Percentiles rank a stretch among this genome's conserved stretches.
Evolutionary conservation across 2,797 vertebrate species (phyloP).

Genomic region (Halcyon leucocephala): DNA sequence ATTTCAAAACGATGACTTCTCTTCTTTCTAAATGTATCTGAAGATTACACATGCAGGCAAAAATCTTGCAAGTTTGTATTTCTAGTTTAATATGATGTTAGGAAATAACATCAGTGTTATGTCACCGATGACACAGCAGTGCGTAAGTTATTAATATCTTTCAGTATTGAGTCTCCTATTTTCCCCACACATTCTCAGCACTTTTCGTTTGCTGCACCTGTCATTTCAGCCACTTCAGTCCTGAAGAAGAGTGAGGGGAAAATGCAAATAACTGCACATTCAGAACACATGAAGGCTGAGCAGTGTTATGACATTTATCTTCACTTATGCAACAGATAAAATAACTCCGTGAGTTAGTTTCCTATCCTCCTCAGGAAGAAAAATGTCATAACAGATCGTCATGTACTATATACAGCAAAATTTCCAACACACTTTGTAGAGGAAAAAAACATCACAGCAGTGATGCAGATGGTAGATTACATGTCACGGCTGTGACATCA

Average conservation of each 20-base stretch:
- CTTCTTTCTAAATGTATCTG: neutral
- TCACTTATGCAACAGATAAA: conserved; percentile 43
- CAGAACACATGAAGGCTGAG: conserved; percentile 36
- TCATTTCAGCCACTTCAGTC: conserved; percentile 38
- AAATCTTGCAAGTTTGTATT: neutral
- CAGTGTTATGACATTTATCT: conserved; percentile 66
- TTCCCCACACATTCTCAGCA: neutral
- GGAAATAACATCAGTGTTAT: conserved; percentile 12
- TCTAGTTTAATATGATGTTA: neutral
- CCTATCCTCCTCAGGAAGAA: neutral
- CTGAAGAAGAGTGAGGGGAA: conserved; percentile 35
- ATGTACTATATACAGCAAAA: neutral
- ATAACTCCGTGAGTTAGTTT: conserved; percentile 2
- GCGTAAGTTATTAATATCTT: conserved; percentile 10
- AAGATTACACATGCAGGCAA: neutral
- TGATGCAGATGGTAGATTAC: conserved; percentile 11
- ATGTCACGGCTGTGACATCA: conserved; percentile 8
- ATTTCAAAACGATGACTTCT: neutral
- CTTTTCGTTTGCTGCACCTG: conserved; percentile 57
- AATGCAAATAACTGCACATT: conserved; percentile 52
- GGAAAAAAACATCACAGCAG: neutral
- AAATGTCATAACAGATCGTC: neutral
- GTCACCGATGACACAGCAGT: neutral
- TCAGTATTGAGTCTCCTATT: neutral
- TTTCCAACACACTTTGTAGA: neutral